phyloP scores from a whole-genome alignment of 2,888 invertebrate genomes.

The Microplitis deprimator region DNA sequence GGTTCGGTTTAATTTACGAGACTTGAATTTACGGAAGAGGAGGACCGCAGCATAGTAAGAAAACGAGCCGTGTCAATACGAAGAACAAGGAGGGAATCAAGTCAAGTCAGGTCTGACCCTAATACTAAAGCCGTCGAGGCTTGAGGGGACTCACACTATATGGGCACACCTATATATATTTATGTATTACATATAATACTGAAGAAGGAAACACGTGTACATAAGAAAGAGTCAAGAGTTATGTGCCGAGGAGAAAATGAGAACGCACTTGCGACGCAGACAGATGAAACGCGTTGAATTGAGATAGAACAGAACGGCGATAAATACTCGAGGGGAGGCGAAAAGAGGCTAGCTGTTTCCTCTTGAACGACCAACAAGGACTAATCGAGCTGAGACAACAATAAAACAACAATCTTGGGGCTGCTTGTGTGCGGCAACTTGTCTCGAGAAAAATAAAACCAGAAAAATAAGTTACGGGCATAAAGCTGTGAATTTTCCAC shows the following conservation, averaged over 20 bases:
- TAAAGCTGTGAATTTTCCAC: slow-evolving; percentile 17
- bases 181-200: slow-evolving; percentile 4
- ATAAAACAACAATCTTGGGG: slow-evolving; percentile 23
- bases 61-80: background rate
- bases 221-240: slow-evolving; percentile 9
- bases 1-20: slow-evolving; percentile 19
- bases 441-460: background rate
- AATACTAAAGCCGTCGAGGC: slow-evolving; percentile 4
- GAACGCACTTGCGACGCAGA: slow-evolving; percentile 14
- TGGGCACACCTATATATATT: slow-evolving; percentile 8
- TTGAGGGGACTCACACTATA: background rate
- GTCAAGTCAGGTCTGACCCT: background rate
- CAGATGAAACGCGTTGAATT: background rate
- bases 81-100: background rate
- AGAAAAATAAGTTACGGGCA: background rate
- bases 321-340: background rate
- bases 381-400: slow-evolving; percentile 20
- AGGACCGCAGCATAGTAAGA: background rate
- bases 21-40: slow-evolving; percentile 5
- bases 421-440: background rate
- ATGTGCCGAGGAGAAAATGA: slow-evolving; percentile 6
- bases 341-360: slow-evolving; percentile 17
- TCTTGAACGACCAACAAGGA: slow-evolving; percentile 16
- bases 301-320: background rate
- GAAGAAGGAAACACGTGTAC: slow-evolving; percentile 15